Base-by-base conservation (phyloP, 2,113 vertebrate species). In the Oncorhynchus gorbuscha region DNA sequence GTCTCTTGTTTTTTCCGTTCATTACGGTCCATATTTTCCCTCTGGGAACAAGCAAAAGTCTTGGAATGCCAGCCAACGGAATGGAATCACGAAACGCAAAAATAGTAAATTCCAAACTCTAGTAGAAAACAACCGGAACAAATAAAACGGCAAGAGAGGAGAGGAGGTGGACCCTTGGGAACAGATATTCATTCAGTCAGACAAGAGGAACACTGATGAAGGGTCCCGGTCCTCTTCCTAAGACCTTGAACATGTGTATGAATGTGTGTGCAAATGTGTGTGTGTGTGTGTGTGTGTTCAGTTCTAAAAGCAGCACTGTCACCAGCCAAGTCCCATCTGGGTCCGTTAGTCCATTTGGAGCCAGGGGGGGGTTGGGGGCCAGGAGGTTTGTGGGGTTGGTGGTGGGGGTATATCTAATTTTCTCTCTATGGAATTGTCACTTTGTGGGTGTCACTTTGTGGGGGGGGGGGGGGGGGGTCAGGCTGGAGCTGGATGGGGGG, bases 41-140 rank as follows among this genome's bases (percentile, higher is more conserved):
- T 86, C 87, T 78, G 78, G 84, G 85, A 89, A 86, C 72, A 78
- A 88, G 75, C 14, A 84, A 84, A 77, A 89, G 85, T 92, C 83
- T 90, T 85, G 86, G 86, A 92, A 93, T 91, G 87, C 85, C 91
- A 89, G 92, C 83, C 81, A 76, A 84, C 79, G 88, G 85, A 87
- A 85, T 87, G 78, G 84, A 88, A 90, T 88, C 77, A 77, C 78
- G 76, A 73, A 79, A 77, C 71, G 49, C 70, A 69, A 48, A 61
- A 9, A n/a, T 75, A 64, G 74, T 71, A 82, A 61, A 84, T 78
- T 82, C 71, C 73, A 49, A 64, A 76, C 71, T 49, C 62, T 68
- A 4, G 51, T 55, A 16, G 51, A 55, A 55, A 55, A 55, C 51
- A 55, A 55, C 14, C 3, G 9, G 51, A 74, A 75, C 78, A 71